A percentile compares a stretch with the other conserved stretches of the same genome.
phyloP scores from a whole-genome alignment of 1,140 invertebrate species.

The Gyrodactylus salaris region DNA sequence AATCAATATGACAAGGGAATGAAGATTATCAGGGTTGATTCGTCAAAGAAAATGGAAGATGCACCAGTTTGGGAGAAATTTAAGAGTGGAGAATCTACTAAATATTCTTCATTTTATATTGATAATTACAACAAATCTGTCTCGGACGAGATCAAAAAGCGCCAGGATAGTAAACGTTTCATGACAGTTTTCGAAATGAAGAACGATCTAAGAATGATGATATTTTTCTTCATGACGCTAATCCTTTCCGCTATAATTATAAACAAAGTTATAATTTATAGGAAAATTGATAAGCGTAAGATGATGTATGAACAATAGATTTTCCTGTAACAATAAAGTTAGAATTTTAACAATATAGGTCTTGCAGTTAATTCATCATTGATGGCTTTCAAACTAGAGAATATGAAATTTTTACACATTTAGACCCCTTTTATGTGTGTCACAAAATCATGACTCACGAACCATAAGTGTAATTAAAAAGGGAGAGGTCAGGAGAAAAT shows the following conservation, averaged over 20 bases:
- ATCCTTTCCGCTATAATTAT: not conserved
- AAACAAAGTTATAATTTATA: not conserved
- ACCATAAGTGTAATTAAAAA: no score
- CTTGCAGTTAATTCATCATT: no score
- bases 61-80: not conserved
- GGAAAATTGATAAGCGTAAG: not conserved
- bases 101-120: not conserved
- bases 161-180: not conserved
- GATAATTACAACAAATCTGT: not conserved
- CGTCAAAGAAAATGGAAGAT: not conserved
- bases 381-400: no score
- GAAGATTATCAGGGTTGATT: not conserved
- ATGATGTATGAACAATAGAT: not conserved
- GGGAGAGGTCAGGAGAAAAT: no score
- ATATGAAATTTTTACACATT: no score
- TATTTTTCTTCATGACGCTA: not conserved
- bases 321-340: no score
- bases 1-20: not conserved
- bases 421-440: no score
- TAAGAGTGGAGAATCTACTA: not conserved
- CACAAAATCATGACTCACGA: no score
- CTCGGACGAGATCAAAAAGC: not conserved
- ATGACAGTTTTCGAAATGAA: not conserved
- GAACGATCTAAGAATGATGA: not conserved
- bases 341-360: no score